Conservation (phyloP, 2,888 invertebrate species). For the Schizaphis graminum region DNA sequence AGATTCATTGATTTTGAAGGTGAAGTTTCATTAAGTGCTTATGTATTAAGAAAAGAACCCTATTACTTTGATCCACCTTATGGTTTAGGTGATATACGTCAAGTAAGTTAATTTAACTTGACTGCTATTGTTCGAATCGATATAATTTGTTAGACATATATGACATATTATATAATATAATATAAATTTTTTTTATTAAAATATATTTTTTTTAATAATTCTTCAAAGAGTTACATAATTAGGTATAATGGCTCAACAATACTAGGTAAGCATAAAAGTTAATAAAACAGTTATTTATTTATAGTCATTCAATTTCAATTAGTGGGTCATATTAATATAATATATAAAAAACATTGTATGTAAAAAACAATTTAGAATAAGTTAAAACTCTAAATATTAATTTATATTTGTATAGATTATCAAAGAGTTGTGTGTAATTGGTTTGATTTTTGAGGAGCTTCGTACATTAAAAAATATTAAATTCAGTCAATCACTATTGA, state of each 20-base stretch:
- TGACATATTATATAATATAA: background rate
- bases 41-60: conserved; percentile 29
- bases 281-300: background rate
- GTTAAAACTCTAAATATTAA: background rate
- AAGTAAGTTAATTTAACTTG: conserved; percentile 33
- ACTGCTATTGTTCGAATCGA: too few relatives aligned
- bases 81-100: conserved; percentile 49
- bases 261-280: background rate
- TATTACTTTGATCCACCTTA: conserved; percentile 7
- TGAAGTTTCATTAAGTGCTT: background rate
- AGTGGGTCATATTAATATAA: background rate
- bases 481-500: background rate
- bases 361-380: background rate
- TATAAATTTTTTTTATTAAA: too few relatives aligned
- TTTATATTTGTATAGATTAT: conserved; percentile 23
- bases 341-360: too few relatives aligned
- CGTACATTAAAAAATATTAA: background rate
- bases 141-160: too few relatives aligned
- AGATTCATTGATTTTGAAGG: conserved; percentile 46
- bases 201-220: background rate
- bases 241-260: background rate
- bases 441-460: conserved; percentile 1
- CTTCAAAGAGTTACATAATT: background rate
- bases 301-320: background rate
- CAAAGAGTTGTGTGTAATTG: conserved; percentile 47